phyloP scores from a whole-genome alignment of 2,888 invertebrate genomes.

The Zootermopsis nevadensis region DNA sequence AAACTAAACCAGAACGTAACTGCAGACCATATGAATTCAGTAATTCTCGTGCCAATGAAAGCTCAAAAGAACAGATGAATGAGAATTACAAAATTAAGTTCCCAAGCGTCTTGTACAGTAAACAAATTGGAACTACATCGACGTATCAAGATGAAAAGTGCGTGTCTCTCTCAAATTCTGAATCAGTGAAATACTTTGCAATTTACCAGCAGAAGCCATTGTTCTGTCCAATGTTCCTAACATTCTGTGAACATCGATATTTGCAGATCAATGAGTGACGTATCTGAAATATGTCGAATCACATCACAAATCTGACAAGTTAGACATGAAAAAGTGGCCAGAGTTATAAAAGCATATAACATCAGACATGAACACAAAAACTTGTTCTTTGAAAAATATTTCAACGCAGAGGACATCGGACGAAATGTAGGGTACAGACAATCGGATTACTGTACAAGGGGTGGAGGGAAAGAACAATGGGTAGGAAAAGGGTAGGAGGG shows the following conservation, averaged over 20 bases:
- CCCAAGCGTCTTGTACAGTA: no score
- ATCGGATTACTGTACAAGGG: constrained; percentile 36
- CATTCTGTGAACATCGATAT: neutral
- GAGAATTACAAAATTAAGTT: no score
- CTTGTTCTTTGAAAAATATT: neutral
- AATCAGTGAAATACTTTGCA: no score
- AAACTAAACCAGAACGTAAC: no score
- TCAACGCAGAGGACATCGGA: neutral
- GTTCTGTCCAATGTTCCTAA: neutral
- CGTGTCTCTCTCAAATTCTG: no score
- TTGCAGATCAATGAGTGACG: neutral
- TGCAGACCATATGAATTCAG: no score
- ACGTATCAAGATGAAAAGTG: no score
- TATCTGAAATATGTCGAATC: neutral
- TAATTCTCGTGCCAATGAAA: no score
- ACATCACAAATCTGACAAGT: neutral
- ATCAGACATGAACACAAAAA: neutral
- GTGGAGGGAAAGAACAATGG: neutral
- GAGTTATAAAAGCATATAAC: neutral
- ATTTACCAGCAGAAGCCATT: neutral
- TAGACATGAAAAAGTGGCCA: neutral
- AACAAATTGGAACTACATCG: no score
- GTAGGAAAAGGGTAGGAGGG: neutral
- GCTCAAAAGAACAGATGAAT: no score
- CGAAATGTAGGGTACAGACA: constrained; percentile 31